These are phyloP conservation scores for Tetranychus cinnabarinus DNA, from an alignment of 1,140 invertebrate species.

Conservation along the genomic window DNA sequence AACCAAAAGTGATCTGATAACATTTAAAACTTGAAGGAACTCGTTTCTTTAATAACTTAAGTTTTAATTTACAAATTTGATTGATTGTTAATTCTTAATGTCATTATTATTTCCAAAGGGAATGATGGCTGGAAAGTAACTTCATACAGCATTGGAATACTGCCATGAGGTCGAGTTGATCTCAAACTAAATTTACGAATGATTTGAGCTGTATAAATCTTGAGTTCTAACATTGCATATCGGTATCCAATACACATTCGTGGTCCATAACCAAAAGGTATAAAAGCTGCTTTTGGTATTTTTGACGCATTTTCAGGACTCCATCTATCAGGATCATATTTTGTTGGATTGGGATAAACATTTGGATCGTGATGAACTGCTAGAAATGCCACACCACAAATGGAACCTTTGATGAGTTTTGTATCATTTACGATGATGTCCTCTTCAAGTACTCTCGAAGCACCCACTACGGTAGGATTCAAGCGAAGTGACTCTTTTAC, in stretches of 20 bases:
- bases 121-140: too few relatives aligned
- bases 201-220: background rate
- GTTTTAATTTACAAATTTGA: too few relatives aligned
- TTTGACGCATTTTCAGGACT: slow-evolving; percentile 1
- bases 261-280: slow-evolving; percentile 3
- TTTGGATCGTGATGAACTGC: slow-evolving; percentile 33
- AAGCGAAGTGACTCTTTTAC: slow-evolving; percentile 36
- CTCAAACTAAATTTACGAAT: too few relatives aligned
- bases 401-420: slow-evolving; percentile 26
- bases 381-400: slow-evolving; percentile 32
- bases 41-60: too few relatives aligned
- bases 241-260: background rate
- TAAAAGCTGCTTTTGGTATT: slow-evolving; percentile 1
- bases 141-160: too few relatives aligned
- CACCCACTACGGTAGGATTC: slow-evolving; percentile 30
- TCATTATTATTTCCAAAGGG: too few relatives aligned
- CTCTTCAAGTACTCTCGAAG: slow-evolving; percentile 29
- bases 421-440: slow-evolving; percentile 25
- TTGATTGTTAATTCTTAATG: too few relatives aligned
- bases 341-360: slow-evolving; percentile 11
- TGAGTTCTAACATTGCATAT: background rate
- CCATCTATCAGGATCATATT: slow-evolving; percentile 35
- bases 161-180: too few relatives aligned
- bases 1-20: too few relatives aligned
- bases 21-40: too few relatives aligned